phyloP scores from a whole-genome alignment of 2,888 invertebrate genomes.

The Gerris lacustris region DNA sequence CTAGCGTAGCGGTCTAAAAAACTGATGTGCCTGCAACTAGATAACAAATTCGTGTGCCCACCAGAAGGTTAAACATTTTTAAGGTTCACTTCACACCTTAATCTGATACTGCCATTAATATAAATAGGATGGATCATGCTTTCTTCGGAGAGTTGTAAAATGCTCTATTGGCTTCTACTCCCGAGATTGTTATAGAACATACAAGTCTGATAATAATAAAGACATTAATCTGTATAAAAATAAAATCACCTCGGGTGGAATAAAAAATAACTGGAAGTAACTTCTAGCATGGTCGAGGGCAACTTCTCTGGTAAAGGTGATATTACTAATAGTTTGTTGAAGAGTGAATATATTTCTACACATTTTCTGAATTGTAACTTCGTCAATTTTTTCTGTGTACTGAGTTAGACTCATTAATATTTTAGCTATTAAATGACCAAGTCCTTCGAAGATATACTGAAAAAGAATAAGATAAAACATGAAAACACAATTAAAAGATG shows the following conservation, averaged over 20 bases:
- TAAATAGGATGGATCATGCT: conserved; percentile 8
- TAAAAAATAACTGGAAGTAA: conserved; percentile 75
- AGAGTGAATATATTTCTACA: conserved; percentile 72
- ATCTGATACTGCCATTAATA: too few species aligned
- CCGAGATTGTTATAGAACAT: too few species aligned
- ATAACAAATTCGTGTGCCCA: too few species aligned
- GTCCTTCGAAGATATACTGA: conserved; percentile 80
- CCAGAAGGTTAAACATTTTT: too few species aligned
- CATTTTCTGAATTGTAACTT: conserved; percentile 69
- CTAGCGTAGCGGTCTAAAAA: too few species aligned
- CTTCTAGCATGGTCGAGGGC: conserved; percentile 79
- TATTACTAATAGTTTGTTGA: conserved; percentile 73
- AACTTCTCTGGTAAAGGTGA: conserved; percentile 66
- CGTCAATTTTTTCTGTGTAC: conserved; percentile 65
- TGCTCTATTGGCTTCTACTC: too few species aligned
- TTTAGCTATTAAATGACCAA: conserved; percentile 69
- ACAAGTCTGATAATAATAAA: too few species aligned
- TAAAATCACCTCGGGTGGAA: conserved; percentile 59
- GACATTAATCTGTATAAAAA: not conserved
- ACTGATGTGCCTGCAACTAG: too few species aligned
- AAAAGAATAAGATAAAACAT: conserved; percentile 19
- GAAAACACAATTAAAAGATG: conserved; percentile 16
- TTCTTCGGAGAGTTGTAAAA: conserved; percentile 4
- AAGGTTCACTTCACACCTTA: too few species aligned
- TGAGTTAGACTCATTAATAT: conserved; percentile 70